Conservation (phyloP, 2,888 invertebrate genomes). For the Norana najaformis region DNA sequence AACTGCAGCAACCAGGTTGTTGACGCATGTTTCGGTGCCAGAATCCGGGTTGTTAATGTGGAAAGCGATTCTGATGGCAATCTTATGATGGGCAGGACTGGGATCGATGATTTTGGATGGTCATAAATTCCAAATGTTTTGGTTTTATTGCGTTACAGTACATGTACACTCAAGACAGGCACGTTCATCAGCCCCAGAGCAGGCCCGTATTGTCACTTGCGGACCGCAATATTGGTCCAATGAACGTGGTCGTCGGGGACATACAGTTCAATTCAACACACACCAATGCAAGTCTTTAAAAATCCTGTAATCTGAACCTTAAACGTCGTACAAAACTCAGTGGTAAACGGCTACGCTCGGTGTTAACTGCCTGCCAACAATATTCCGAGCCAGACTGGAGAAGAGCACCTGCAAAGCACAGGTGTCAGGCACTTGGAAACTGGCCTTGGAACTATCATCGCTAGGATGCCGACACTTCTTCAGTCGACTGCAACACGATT, state of each 20-base stretch:
- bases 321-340: constrained; percentile 13
- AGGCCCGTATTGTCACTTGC: not conserved
- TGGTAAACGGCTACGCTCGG: not conserved
- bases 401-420: not conserved
- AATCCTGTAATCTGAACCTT: constrained; percentile 9
- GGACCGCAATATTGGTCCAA: not conserved
- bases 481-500: not conserved
- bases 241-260: not conserved
- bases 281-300: not conserved
- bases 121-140: too few relatives aligned
- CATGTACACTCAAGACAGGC: too few relatives aligned
- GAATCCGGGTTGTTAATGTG: too few relatives aligned
- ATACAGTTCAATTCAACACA: not conserved
- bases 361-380: constrained; percentile 1
- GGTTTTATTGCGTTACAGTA: not conserved
- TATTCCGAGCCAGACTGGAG: not conserved
- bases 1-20: too few relatives aligned
- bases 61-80: too few relatives aligned
- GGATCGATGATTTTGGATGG: too few relatives aligned
- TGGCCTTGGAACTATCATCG: not conserved
- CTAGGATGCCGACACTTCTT: not conserved
- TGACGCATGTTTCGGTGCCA: too few relatives aligned
- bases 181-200: not conserved
- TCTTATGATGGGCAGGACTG: too few relatives aligned
- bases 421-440: constrained; percentile 13